Evolutionary conservation across 1,140 invertebrate species (phyloP), one percentile per base, ranked within the genome.

Genomic region (Sinella curviseta): DNA sequence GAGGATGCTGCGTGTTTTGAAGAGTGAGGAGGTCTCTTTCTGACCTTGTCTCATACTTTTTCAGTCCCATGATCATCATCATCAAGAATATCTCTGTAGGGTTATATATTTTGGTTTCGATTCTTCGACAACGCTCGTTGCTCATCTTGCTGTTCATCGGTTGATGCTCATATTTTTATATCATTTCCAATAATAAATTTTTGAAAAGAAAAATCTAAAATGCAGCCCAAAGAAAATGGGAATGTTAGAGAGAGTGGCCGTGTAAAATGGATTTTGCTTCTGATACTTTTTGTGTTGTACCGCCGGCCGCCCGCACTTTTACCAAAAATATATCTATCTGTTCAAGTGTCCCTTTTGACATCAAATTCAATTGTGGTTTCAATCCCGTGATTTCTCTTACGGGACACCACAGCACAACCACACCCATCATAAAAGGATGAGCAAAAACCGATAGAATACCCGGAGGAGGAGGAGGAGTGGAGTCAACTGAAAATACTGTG

Each of bases 361-460:
- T 70, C 65, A 70, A 70, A 70, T 70, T 70, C 65, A 70, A 70
- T 70, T 70, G 31, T 33, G 65, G 65, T 70, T 70, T 70, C 65
- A 70, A 70, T 30, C 31, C 26, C n/a, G 65, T 30, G 65, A 70
- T 70, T 33, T 33, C 31, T 33, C 3, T 48, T 30, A 12, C 31
- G 30, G 65, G 30, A 31, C 12, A 70, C 30, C 65, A 70, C 65
- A 3, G 8, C 65, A 31, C 4, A 33, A 70, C 65, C 65, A 33
- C 65, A 70, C 31, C 65, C 65, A 70, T 33, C 12, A 70, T 48
- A 48, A 48, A 48, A 48, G n/a, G 39, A 48, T 48, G 39, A 48
- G 39, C 39, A 70, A 70, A 33, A 70, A 30, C 65, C 65, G 65
- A 70, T 70, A n/a, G 65, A 70, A 33, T 70, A 31, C 65, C 65